A percentile compares a stretch with the other conserved stretches of the same genome.
Evolutionary conservation across 2,797 vertebrate genomes (phyloP).

Genomic region (Carapus acus): DNA sequence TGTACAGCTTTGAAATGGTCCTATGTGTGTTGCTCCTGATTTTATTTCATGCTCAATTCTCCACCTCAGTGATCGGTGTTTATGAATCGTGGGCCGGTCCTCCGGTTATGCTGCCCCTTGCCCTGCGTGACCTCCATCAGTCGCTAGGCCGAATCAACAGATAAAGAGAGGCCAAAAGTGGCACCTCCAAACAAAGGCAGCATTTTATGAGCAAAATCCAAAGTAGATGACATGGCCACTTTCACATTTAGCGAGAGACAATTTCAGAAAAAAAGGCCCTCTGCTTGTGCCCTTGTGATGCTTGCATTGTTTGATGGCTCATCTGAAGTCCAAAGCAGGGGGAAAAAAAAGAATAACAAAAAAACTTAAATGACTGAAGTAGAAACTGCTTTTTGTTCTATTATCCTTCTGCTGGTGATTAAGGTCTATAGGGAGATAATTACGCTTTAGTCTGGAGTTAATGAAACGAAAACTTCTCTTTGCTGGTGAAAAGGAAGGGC

Average conservation of each 20-base stretch:
- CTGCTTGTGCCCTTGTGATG: slow-evolving; percentile 36
- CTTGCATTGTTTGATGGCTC: slow-evolving; percentile 62
- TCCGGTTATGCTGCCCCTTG: not conserved
- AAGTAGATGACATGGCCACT: slow-evolving; percentile 24
- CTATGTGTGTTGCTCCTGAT: slow-evolving; percentile 40
- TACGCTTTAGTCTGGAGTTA: slow-evolving; percentile 76
- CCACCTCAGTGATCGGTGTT: slow-evolving; percentile 4
- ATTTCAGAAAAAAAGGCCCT: slow-evolving; percentile 46
- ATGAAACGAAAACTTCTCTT: slow-evolving; percentile 76
- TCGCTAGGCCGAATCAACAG: slow-evolving; percentile 14
- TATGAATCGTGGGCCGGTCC: slow-evolving; percentile 2
- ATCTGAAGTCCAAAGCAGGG: slow-evolving; percentile 54
- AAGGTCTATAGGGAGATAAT: slow-evolving; percentile 77
- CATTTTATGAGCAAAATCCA: slow-evolving; percentile 26
- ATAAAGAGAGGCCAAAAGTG: slow-evolving; percentile 25
- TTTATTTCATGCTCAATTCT: slow-evolving; percentile 41
- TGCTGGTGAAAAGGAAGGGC: slow-evolving; percentile 68
- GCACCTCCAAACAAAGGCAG: slow-evolving; percentile 18
- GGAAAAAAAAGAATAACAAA: slow-evolving; percentile 57
- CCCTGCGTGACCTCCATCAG: not conserved
- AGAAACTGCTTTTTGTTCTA: slow-evolving; percentile 70
- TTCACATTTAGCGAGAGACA: slow-evolving; percentile 29
- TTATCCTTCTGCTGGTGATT: slow-evolving; percentile 72
- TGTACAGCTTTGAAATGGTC: slow-evolving; percentile 36
- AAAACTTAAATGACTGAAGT: slow-evolving; percentile 66